These are phyloP conservation scores for Agonopterix alstromeriana DNA, from an alignment of 2,888 invertebrate species.

Conservation along the genomic window DNA sequence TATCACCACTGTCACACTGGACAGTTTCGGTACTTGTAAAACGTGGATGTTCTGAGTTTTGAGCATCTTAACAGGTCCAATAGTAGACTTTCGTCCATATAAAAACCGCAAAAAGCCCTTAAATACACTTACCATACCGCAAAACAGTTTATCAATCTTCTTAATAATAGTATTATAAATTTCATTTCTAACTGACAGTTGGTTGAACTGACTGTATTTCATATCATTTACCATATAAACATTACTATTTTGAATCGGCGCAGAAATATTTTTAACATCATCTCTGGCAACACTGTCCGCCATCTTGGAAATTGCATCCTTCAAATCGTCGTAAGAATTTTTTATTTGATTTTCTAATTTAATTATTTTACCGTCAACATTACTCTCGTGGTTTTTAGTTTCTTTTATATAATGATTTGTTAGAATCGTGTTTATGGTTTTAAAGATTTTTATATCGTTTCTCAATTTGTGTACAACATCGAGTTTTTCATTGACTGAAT, in stretches of 20 bases:
- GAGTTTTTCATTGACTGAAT: slow-evolving; percentile 61
- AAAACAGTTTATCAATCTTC: slow-evolving; percentile 64
- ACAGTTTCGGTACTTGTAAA: too few species aligned
- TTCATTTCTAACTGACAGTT: slow-evolving; percentile 48
- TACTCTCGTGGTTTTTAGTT: slow-evolving; percentile 54
- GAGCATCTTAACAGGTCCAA: too few species aligned
- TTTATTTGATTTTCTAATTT: slow-evolving; percentile 52
- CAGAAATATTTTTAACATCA: slow-evolving; percentile 32
- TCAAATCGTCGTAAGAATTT: slow-evolving; percentile 52
- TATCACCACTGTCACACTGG: too few species aligned
- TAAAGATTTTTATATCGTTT: slow-evolving; percentile 66
- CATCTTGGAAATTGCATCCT: slow-evolving; percentile 43
- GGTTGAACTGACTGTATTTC: slow-evolving; percentile 44
- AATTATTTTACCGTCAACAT: slow-evolving; percentile 49
- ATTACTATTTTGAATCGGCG: slow-evolving; percentile 52
- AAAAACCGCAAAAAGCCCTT: too few species aligned
- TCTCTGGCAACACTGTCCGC: slow-evolving; percentile 41
- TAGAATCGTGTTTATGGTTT: slow-evolving; percentile 63
- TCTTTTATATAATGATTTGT: slow-evolving; percentile 66
- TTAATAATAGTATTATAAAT: slow-evolving; percentile 61
- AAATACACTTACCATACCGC: slow-evolving; percentile 58
- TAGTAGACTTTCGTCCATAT: too few species aligned
- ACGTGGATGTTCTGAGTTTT: too few species aligned
- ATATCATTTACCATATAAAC: slow-evolving; percentile 52
- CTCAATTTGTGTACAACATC: slow-evolving; percentile 59